Base-by-base conservation (phyloP, 2,888 invertebrate genomes). In the Brassicogethes aeneus region DNA sequence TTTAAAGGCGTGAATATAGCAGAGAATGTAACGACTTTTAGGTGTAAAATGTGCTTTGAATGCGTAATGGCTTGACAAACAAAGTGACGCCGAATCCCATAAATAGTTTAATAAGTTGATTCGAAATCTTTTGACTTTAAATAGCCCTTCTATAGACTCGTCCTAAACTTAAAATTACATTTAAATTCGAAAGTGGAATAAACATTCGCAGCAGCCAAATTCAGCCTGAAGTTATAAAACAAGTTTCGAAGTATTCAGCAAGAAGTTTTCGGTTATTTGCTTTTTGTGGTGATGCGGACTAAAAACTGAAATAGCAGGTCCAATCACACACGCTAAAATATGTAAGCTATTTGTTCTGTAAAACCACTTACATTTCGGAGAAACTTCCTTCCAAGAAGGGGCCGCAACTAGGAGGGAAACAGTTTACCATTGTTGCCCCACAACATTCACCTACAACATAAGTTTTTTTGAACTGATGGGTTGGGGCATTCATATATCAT, bases 281-380 rank as follows among this genome's bases (percentile, higher is more conserved):
- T 23, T 10, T 10, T 10, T 10, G 23, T 7, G 23, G 5, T 10
- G 10, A 10, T 10, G 10, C 23, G 23, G 23, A 23, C 23, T 23
- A 23, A 23, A 23, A 23, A 23, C 23, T 10, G 23, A 23, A 10
- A 23, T 23, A 23, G 5, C 23, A 10, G 23, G 23, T 23, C 23
- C 23, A 23, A 23, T 23, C 23, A 23, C 23, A 23, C 10, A 23
- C 23, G 5, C 23, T 23, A 23, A 23, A 23, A 23, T 23, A 23
- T 23, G 23, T 23, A 23, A 23, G 23, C 23, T 23, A 23, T 23
- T 23, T 23, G 23, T 23, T 23, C 23, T 23, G 23, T 23, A 23
- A 23, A 23, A 23, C 23, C 23, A 23, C 23, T 23, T 23, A 23
- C 23, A 23, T 23, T 23, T 23, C 23, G 23, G 10, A 5, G 23